phyloP scores from a whole-genome alignment of 2,113 vertebrate genomes.

The Agapornis roseicollis region DNA sequence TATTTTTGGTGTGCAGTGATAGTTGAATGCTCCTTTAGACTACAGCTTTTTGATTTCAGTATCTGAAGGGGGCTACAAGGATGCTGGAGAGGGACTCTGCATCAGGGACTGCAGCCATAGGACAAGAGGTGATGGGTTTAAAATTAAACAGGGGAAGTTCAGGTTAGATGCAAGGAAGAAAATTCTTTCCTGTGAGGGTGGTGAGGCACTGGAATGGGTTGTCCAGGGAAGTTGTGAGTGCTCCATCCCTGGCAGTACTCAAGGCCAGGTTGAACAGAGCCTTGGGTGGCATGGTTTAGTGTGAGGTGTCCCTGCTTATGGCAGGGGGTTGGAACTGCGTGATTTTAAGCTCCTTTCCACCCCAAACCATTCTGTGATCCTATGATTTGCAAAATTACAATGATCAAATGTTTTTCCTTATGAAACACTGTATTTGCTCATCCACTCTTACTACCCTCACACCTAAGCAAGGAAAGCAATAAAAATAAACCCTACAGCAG shows the following conservation, averaged over 20 bases:
- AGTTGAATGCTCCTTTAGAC: neutral
- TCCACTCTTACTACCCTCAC: fast-evolving
- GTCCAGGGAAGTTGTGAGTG: no score
- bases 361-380: neutral
- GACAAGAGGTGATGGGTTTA: no score
- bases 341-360: neutral
- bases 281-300: no score
- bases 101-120: neutral
- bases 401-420: neutral
- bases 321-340: neutral
- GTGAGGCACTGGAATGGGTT: no score
- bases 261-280: no score
- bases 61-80: neutral
- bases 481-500: neutral
- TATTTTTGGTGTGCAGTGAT: neutral
- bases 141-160: neutral
- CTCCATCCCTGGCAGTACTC: no score
- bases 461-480: neutral
- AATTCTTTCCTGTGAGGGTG: no score
- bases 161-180: no score
- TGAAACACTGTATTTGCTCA: fast-evolving
- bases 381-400: neutral
- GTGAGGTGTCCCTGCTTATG: neutral
- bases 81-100: neutral
- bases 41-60: neutral